A percentile compares a stretch with the other conserved stretches of the same genome.
These are phyloP conservation scores for Vulpes lagopus DNA, from an alignment of 2,113 vertebrate genomes.

Conservation along the genomic window DNA sequence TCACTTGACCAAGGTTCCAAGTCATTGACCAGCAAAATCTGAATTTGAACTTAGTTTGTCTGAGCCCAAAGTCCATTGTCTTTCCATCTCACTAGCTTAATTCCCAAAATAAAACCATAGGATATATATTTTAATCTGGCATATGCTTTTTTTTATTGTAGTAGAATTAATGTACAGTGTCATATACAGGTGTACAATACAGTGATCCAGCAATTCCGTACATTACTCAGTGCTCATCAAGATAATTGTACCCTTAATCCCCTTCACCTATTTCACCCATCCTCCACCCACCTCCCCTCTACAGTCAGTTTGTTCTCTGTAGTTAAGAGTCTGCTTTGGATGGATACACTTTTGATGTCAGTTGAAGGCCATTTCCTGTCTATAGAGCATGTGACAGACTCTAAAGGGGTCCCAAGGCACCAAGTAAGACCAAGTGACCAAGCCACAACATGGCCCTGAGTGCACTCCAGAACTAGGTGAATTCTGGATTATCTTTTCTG, in stretches of 20 bases:
- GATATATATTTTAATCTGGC: neutral
- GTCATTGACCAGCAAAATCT: neutral
- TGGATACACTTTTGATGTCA: neutral
- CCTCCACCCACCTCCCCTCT: neutral
- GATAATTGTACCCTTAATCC: neutral
- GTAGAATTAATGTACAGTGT: neutral
- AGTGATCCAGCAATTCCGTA: neutral
- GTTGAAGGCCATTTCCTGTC: neutral
- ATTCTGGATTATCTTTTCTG: neutral
- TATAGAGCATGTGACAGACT: neutral
- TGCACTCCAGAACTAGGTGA: neutral
- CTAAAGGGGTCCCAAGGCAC: neutral
- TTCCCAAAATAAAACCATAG: slow-evolving; percentile 6
- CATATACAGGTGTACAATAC: neutral
- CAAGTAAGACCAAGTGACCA: neutral
- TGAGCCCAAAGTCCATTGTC: slow-evolving; percentile 29
- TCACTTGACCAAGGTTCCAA: neutral
- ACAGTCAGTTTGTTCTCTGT: neutral
- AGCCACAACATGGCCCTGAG: neutral
- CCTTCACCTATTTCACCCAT: neutral
- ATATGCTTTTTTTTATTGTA: neutral
- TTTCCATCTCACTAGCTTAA: neutral
- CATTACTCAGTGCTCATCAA: neutral
- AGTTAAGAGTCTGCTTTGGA: neutral
- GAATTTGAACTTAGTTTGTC: slow-evolving; percentile 14